phyloP scores from a whole-genome alignment of 1,140 invertebrate species.

The Zaprionus taronus region DNA sequence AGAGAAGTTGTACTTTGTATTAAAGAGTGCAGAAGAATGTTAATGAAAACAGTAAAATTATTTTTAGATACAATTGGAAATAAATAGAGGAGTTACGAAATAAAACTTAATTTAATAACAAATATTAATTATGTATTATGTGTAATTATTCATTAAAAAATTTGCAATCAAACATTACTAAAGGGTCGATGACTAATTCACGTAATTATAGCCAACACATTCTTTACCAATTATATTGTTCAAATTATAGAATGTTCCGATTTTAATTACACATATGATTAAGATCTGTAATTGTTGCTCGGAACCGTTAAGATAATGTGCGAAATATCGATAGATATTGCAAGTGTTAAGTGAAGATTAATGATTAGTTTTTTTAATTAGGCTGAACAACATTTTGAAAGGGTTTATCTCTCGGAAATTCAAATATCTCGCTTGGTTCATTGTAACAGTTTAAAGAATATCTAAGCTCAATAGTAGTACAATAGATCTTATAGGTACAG shows the following conservation, averaged over 20 bases:
- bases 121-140: too few relatives aligned
- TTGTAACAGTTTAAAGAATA: too few relatives aligned
- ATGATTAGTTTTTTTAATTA: neutral
- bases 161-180: neutral
- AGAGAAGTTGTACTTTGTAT: too few relatives aligned
- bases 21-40: too few relatives aligned
- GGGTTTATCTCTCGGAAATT: neutral
- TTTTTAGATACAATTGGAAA: too few relatives aligned
- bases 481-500: too few relatives aligned
- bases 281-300: neutral
- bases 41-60: too few relatives aligned
- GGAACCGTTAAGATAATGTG: neutral
- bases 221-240: neutral
- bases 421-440: too few relatives aligned
- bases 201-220: neutral
- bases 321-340: neutral
- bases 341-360: neutral
- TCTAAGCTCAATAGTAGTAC: too few relatives aligned
- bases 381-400: neutral
- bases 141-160: neutral
- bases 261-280: slow-evolving; percentile 2
- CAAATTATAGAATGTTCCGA: neutral
- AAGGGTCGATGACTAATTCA: neutral
- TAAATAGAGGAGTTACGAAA: too few relatives aligned
- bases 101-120: too few relatives aligned